phyloP scores from a whole-genome alignment of 2,113 vertebrate species.

The Taurulus bubalis region DNA sequence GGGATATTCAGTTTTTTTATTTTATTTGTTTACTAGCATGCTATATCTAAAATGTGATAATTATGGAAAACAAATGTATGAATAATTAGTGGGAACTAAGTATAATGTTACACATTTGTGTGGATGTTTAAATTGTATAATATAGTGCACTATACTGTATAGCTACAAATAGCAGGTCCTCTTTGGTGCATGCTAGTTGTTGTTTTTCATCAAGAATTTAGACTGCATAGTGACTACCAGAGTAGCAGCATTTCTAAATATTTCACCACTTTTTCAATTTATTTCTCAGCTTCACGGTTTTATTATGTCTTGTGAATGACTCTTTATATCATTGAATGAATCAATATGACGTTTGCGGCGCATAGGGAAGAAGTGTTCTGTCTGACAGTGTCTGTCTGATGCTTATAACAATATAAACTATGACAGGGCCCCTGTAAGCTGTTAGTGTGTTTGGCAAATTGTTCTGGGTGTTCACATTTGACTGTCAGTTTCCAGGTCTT shows the following conservation, averaged over 20 bases:
- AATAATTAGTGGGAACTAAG: neutral
- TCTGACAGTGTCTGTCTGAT: slow-evolving; percentile 16
- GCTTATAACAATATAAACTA: slow-evolving; percentile 43
- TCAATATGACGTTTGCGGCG: slow-evolving; percentile 37
- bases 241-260: slow-evolving; percentile 47
- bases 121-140: slow-evolving; percentile 6
- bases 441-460: slow-evolving; percentile 64
- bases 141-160: neutral
- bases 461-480: slow-evolving; percentile 51
- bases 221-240: slow-evolving; percentile 26
- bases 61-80: neutral
- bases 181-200: neutral
- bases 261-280: slow-evolving; percentile 47
- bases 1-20: slow-evolving; percentile 21
- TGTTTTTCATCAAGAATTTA: slow-evolving; percentile 5
- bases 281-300: slow-evolving; percentile 66
- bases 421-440: slow-evolving; percentile 64
- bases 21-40: slow-evolving; percentile 13
- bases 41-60: neutral
- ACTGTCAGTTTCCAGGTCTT: slow-evolving; percentile 43
- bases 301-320: slow-evolving; percentile 39
- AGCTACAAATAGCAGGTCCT: neutral
- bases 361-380: neutral
- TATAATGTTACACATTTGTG: neutral
- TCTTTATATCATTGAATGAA: slow-evolving; percentile 58